Evolutionary conservation across 2,113 vertebrate genomes (phyloP).

Genomic region (Lamprologus tigripictilis): DNA sequence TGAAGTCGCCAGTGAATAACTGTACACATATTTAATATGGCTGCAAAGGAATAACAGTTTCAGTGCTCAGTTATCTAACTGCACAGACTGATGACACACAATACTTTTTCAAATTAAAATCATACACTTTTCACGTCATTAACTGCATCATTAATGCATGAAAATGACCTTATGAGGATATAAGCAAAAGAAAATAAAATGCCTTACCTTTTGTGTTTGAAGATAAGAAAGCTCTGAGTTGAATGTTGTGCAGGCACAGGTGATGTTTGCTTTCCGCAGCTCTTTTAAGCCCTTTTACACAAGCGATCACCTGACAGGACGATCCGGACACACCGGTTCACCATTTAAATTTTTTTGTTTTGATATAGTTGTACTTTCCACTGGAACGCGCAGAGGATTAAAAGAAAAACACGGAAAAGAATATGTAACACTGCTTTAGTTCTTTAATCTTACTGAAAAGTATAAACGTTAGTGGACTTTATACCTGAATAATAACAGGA

Average conservation of each 20-base stretch:
- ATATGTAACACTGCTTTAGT: not conserved
- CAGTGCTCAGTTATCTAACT: not conserved
- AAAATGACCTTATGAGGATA: not conserved
- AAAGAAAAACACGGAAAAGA: not conserved
- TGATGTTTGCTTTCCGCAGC: not conserved
- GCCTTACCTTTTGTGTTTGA: not conserved
- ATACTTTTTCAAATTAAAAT: not conserved
- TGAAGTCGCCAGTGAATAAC: not conserved
- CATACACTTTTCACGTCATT: not conserved
- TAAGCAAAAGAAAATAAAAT: not conserved
- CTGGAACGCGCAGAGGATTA: not conserved
- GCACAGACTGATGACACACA: not conserved
- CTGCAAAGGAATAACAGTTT: not conserved
- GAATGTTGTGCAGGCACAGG: not conserved
- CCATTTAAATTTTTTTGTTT: not conserved
- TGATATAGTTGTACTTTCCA: not conserved
- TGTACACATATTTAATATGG: not conserved
- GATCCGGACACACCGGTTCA: not conserved
- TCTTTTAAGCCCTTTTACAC: not conserved
- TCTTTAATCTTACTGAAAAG: not conserved
- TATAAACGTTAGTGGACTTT: not conserved
- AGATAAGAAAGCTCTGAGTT: not conserved
- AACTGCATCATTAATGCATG: not conserved
- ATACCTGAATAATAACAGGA: not conserved
- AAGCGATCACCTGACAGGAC: not conserved